phyloP scores from a whole-genome alignment of 2,888 invertebrate genomes.

The Chorisops tibialis region DNA sequence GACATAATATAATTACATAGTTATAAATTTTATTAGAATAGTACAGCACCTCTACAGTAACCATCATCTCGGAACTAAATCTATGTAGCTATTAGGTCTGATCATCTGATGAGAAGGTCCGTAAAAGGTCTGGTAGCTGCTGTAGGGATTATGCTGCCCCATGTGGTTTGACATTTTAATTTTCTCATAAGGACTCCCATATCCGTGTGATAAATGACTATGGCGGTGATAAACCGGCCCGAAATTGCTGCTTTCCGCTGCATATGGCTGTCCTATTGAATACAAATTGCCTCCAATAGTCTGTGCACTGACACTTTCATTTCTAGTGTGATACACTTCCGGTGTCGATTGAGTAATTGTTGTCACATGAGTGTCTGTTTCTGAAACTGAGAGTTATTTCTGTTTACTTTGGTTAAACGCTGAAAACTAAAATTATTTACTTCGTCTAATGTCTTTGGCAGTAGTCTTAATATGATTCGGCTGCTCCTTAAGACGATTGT shows the following conservation, averaged over 20 bases:
- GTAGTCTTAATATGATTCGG: not conserved
- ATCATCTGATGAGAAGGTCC: constrained; percentile 31
- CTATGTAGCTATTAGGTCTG: constrained; percentile 40
- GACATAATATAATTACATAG: no score
- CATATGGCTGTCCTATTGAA: constrained; percentile 47
- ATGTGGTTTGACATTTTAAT: constrained; percentile 43
- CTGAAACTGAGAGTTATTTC: constrained; percentile 17
- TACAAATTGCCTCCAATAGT: constrained; percentile 15
- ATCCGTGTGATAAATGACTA: constrained; percentile 41
- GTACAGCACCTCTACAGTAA: no score
- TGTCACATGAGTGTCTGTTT: constrained; percentile 23
- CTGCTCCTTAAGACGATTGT: constrained; percentile 47
- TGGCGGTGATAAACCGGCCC: constrained; percentile 52
- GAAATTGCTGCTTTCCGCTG: constrained; percentile 48
- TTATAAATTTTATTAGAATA: no score
- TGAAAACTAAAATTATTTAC: constrained; percentile 17
- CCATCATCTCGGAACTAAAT: constrained; percentile 50
- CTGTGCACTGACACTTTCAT: constrained; percentile 15
- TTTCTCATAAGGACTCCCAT: constrained; percentile 51
- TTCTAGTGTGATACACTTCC: constrained; percentile 21
- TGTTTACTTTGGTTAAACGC: constrained; percentile 13
- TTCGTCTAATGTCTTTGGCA: constrained; percentile 8
- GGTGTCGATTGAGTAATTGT: constrained; percentile 15
- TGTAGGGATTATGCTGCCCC: constrained; percentile 42
- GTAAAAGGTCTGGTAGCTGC: constrained; percentile 43